A percentile compares a stretch with the other conserved stretches of the same genome.
Evolutionary conservation across 2,113 vertebrate species (phyloP).

Genomic region (Chaetura pelagica): DNA sequence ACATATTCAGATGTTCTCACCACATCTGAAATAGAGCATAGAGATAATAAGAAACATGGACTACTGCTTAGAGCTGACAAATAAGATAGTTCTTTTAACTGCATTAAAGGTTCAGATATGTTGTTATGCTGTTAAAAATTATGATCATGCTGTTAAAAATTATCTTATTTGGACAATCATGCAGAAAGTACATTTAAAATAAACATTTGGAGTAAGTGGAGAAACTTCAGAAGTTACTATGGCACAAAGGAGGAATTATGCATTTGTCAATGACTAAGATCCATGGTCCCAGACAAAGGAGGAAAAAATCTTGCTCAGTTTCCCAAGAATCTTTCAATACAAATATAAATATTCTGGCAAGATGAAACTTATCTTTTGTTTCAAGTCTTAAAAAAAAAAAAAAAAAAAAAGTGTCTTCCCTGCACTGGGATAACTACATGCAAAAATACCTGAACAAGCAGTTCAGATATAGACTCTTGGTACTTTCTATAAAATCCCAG

Average conservation of each 20-base stretch:
- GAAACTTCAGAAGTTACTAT: background rate
- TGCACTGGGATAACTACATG: background rate
- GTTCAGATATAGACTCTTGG: background rate
- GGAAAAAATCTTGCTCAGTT: background rate
- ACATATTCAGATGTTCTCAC: background rate
- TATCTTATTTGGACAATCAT: background rate
- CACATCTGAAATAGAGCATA: background rate
- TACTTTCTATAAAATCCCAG: constrained; percentile 10
- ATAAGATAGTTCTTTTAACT: background rate
- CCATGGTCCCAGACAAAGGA: background rate
- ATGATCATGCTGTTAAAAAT: background rate
- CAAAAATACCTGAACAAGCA: background rate
- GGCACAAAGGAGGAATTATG: background rate
- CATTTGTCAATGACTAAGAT: background rate
- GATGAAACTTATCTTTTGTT: background rate
- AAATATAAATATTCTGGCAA: background rate
- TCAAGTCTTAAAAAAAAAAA: background rate
- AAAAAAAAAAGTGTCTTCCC: background rate
- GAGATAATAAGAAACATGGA: background rate
- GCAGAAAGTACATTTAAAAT: background rate
- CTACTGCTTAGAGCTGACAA: background rate
- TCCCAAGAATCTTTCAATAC: background rate
- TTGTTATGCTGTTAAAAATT: background rate
- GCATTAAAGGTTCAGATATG: background rate
- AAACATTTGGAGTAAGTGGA: background rate